phyloP scores from a whole-genome alignment of 2,113 vertebrate genomes.

The Pseudorhombus dupliciocellatus region DNA sequence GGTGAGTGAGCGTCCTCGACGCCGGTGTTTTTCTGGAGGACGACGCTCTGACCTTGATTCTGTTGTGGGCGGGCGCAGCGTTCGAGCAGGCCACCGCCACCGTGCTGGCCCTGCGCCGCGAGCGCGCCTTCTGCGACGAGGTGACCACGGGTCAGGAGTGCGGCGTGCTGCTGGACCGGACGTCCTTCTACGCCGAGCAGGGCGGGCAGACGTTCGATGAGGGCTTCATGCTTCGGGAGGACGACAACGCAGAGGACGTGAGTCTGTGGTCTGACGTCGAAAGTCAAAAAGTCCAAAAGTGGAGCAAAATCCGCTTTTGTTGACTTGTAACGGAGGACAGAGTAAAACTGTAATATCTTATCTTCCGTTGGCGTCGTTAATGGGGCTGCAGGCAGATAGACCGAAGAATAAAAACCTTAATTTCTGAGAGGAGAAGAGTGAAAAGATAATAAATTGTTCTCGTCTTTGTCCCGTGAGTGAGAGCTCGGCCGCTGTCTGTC shows the following conservation, averaged over 20 bases:
- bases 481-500: not conserved
- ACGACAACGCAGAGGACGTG: conserved; percentile 89
- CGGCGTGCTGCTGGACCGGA: conserved; percentile 91
- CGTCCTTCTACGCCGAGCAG: conserved; percentile 97
- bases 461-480: not conserved
- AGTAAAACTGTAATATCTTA: not conserved
- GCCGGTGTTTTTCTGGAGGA: not conserved
- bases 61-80: conserved; percentile 63
- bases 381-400: conserved; percentile 1
- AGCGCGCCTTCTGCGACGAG: conserved; percentile 89
- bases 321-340: conserved; percentile 5
- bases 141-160: conserved; percentile 93
- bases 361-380: conserved; percentile 6
- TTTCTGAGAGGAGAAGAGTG: conserved; percentile 13
- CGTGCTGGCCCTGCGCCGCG: conserved; percentile 90
- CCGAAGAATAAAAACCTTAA: conserved; percentile 13
- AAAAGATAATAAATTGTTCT: conserved; percentile 17
- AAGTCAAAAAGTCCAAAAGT: not conserved
- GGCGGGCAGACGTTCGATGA: conserved; percentile 96
- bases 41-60: not conserved
- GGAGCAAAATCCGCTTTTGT: not conserved
- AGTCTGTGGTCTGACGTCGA: not conserved
- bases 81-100: conserved; percentile 85
- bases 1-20: conserved; percentile 47
- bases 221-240: conserved; percentile 91